phyloP scores from a whole-genome alignment of 2,888 invertebrate genomes.

The Copidosoma aretas region DNA sequence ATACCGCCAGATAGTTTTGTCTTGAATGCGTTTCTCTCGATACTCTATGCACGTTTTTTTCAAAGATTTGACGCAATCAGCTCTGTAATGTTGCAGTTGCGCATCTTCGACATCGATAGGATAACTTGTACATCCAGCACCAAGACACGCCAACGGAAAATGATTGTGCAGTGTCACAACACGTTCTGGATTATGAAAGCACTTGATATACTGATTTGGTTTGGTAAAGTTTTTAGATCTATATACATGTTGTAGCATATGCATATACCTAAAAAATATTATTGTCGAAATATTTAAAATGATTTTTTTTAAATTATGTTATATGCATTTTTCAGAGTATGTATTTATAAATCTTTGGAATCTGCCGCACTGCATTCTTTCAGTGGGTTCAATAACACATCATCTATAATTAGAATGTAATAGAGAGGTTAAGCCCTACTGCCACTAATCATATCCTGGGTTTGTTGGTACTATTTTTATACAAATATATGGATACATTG shows the following conservation, averaged over 20 bases:
- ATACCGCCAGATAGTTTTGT: conserved; percentile 88
- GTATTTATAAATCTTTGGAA: no score
- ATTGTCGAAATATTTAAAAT: no score
- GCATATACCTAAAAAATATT: conserved; percentile 71
- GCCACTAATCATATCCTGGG: no score
- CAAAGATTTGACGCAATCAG: conserved; percentile 87
- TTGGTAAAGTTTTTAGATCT: conserved; percentile 90
- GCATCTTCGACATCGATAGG: conserved; percentile 83
- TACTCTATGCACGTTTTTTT: conserved; percentile 85
- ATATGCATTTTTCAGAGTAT: no score
- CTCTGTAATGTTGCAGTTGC: conserved; percentile 91
- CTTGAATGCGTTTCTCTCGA: conserved; percentile 80
- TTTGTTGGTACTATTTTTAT: no score
- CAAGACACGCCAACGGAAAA: conserved; percentile 87
- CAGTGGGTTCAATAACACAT: no score
- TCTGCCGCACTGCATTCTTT: no score
- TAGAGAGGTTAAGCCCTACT: no score
- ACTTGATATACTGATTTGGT: conserved; percentile 91
- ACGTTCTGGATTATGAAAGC: conserved; percentile 90
- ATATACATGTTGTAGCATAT: conserved; percentile 92
- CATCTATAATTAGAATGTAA: no score
- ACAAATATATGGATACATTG: no score
- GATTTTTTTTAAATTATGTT: no score
- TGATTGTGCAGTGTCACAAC: conserved; percentile 91
- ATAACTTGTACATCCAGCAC: conserved; percentile 81